Evolutionary conservation across 2,113 vertebrate genomes (phyloP).

Genomic region (Rhea pennata): DNA sequence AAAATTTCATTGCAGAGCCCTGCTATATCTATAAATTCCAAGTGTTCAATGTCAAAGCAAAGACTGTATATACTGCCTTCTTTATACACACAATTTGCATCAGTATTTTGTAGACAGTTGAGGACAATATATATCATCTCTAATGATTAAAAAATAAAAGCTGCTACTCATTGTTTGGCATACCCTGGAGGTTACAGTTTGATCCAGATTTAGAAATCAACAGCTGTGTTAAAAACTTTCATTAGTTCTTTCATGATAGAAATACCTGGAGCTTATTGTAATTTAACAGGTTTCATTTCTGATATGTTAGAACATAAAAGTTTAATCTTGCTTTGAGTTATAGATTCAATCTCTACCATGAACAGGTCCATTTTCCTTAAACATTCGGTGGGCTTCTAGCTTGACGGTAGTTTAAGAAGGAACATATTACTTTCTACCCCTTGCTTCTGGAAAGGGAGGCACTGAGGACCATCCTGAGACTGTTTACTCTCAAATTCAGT

Average conservation of each 20-base stretch:
- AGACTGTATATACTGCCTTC: not conserved
- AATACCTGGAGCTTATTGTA: constrained; percentile 15
- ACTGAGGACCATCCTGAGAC: not conserved
- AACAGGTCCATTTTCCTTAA: not conserved
- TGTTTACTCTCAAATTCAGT: not conserved
- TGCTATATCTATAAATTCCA: not conserved
- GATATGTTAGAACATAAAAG: not conserved
- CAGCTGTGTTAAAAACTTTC: constrained; percentile 12
- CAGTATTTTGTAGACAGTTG: not conserved
- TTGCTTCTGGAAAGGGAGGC: not conserved
- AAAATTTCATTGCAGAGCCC: not conserved
- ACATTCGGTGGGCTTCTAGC: not conserved
- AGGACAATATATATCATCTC: not conserved
- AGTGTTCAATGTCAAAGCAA: not conserved
- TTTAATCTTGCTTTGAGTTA: constrained; percentile 9
- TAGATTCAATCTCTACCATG: not conserved
- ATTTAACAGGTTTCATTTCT: constrained; percentile 41
- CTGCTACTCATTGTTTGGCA: not conserved
- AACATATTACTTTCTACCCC: not conserved
- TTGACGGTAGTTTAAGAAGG: not conserved
- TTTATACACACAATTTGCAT: not conserved
- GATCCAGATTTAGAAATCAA: not conserved
- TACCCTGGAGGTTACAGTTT: not conserved
- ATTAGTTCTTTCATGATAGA: not conserved
- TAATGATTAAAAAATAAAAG: not conserved